phyloP scores from a whole-genome alignment of 2,888 invertebrate genomes.

The Disparrhopalites patrizii region DNA sequence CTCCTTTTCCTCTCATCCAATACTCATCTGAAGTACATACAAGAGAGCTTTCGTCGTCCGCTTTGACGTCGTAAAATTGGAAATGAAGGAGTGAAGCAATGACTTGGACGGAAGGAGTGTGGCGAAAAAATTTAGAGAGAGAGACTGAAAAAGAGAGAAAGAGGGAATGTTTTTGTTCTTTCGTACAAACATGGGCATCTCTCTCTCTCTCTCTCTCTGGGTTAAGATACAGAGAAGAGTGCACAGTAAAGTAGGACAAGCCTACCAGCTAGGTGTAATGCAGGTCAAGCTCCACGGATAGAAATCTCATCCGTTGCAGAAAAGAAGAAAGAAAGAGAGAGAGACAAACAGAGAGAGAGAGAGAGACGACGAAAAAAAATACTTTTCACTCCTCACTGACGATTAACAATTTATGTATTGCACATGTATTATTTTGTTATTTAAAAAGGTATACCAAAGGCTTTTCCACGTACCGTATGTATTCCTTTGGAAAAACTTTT shows the following conservation, averaged over 20 bases:
- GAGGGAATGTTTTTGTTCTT: conserved; percentile 16
- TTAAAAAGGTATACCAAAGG: background rate
- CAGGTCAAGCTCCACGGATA: conserved; percentile 27
- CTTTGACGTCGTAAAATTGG: background rate
- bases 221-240: no score
- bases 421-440: background rate
- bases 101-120: background rate
- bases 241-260: conserved; percentile 31
- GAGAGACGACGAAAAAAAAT: background rate
- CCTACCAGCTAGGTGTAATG: conserved; percentile 27
- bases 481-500: conserved; percentile 11
- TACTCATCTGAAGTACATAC: no score
- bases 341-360: no score
- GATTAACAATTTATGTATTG: no score
- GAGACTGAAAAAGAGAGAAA: background rate
- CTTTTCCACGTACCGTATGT: background rate
- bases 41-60: no score
- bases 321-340: background rate
- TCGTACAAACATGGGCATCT: conserved; percentile 28
- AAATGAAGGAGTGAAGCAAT: background rate
- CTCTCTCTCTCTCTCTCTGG: background rate
- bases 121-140: background rate
- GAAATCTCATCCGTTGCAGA: conserved; percentile 22
- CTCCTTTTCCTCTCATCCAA: no score
- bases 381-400: background rate